Evolutionary conservation across 2,113 vertebrate species (phyloP), one percentile per base, ranked within the genome.

Genomic region (Rhizomys pruinosus): DNA sequence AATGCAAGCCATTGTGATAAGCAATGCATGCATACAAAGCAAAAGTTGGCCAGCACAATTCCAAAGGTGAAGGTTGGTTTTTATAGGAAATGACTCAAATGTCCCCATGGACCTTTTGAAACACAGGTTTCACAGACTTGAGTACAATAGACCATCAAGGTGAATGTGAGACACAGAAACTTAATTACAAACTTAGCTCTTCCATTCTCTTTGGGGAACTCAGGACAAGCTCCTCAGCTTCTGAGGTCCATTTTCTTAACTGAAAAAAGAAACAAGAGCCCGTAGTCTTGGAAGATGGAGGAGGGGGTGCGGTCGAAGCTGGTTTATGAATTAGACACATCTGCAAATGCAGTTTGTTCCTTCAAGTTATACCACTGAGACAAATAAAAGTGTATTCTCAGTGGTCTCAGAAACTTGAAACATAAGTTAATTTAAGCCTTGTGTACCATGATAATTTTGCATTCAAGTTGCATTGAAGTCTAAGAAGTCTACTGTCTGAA

Each of bases 81-180:
- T 68, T 13, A 76, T n/a, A 34, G 87, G 88, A 95, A 96, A 79
- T 92, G 95, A 93, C 72, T 92, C 91, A 72, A 74, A 72, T 5
- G 68, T 63, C 80, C 80, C 81, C 20, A 5, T 2, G 34, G 64
- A 74, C 71, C 69, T 42, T 55, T 3, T 90, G 80, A 79, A 90
- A 74, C 1, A 3, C 2, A 39, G 20, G 20, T 87, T 91, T 74
- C 82, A 81, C 68, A 42, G 73, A 81, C 85, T 66, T 10, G 25
- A 90, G 29, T 25, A 61, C 90, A 89, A 86, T 61, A 84, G 59
- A 74, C n/a, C 64, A 42, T 73, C 92, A 76, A 37, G 15, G 13
- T 61, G 64, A 88, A 92, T 90, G 20, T 92, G 82, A 93, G 82
- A 92, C 47, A 44, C 76, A 47, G 82, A 74, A 86, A 37, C 13